Evolutionary conservation across 2,888 invertebrate species (phyloP).

Genomic region (Parnassius smintheus): DNA sequence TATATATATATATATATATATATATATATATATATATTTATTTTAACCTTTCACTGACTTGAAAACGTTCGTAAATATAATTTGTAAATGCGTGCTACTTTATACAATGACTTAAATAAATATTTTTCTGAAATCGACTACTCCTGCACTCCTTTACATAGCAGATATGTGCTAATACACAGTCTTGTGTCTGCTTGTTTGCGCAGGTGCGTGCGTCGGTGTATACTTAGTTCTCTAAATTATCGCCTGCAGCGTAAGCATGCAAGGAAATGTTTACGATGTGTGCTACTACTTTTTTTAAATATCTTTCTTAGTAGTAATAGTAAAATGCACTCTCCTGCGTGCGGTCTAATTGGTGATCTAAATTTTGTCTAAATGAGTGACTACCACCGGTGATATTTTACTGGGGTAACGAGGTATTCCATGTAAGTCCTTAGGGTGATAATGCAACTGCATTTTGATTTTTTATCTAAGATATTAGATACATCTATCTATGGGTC

Average conservation of each 20-base stretch:
- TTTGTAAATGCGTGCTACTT: not conserved
- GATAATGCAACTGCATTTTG: too few species aligned
- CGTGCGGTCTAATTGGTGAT: not conserved
- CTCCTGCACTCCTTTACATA: constrained; percentile 35
- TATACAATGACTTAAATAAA: not conserved
- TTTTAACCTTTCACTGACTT: too few species aligned
- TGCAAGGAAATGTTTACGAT: constrained; percentile 43
- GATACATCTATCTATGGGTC: too few species aligned
- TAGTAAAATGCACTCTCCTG: not conserved
- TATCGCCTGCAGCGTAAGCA: constrained; percentile 58
- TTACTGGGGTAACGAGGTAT: too few species aligned
- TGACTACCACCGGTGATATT: too few species aligned
- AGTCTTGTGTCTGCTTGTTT: constrained; percentile 60
- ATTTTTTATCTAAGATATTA: too few species aligned
- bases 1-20: too few species aligned
- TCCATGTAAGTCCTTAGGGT: too few species aligned
- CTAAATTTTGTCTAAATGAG: not conserved
- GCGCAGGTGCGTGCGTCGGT: constrained; percentile 72
- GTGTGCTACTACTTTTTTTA: constrained; percentile 29
- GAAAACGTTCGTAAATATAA: not conserved
- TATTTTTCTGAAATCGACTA: constrained; percentile 2
- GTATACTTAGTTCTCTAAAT: constrained; percentile 74
- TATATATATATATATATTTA: too few species aligned
- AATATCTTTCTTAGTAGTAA: constrained; percentile 8
- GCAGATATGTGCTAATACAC: constrained; percentile 56